These are phyloP conservation scores for Neodontobutis hainanensis DNA, from an alignment of 2,113 vertebrate species.

Conservation along the genomic window DNA sequence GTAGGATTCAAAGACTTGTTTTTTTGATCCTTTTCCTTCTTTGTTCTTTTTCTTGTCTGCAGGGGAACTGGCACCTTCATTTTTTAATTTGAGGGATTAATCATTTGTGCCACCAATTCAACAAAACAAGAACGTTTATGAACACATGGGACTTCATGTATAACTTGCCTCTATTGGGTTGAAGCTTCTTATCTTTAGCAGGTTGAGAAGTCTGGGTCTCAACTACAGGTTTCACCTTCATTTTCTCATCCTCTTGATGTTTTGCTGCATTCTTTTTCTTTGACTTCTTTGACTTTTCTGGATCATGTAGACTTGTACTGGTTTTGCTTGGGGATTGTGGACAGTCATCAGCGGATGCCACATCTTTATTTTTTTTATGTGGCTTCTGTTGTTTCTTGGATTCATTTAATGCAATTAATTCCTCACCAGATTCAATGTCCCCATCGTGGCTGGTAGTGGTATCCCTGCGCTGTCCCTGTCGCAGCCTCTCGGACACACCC, in stretches of 20 bases:
- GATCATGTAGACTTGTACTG: constrained; percentile 36
- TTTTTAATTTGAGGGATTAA: constrained; percentile 49
- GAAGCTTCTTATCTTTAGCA: constrained; percentile 37
- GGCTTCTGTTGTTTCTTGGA: constrained; percentile 57
- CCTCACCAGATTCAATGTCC: constrained; percentile 77
- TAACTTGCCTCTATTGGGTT: constrained; percentile 48
- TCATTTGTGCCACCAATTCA: neutral
- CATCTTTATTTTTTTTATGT: constrained; percentile 56
- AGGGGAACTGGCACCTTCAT: constrained; percentile 50
- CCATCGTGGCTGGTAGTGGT: constrained; percentile 68
- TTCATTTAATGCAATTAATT: constrained; percentile 39
- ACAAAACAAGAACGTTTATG: neutral
- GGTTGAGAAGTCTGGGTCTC: constrained; percentile 21
- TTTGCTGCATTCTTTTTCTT: constrained; percentile 66
- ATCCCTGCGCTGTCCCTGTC: constrained; percentile 63
- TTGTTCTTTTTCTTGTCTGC: constrained; percentile 80
- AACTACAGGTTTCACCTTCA: neutral
- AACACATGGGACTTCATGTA: neutral
- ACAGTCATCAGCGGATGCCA: neutral
- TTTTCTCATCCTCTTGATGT: constrained; percentile 27
- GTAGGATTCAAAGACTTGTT: constrained; percentile 90
- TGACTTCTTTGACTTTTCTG: constrained; percentile 46
- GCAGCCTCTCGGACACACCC: constrained; percentile 44
- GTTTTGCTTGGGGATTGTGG: constrained; percentile 30
- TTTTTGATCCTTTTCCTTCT: constrained; percentile 81